Base-by-base conservation (phyloP, 2,888 invertebrate genomes). In the Tortricodes alternella region DNA sequence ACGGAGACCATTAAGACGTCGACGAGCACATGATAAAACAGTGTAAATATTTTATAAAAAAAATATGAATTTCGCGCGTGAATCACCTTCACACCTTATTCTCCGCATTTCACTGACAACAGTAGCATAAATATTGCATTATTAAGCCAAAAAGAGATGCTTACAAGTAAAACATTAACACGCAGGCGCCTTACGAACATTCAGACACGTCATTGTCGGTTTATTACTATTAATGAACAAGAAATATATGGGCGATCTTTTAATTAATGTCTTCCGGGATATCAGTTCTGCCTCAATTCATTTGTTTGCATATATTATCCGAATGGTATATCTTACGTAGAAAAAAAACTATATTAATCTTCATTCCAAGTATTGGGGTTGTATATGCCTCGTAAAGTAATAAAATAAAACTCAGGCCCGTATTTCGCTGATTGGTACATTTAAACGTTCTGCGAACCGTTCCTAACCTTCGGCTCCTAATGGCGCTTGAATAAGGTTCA, bases 201-300 rank as follows among this genome's bases (percentile, higher is more conserved):
- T 53, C 55, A 37, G 60, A 53, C 60, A 51, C 58, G 60, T 59
- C 59, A 60, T 61, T 60, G 62, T 51, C 59, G 58, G 53, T 59
- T 62, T 52, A 64, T 59, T 59, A 52, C 53, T 62, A 63, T 62
- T 65, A 60, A 65, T 60, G 46, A 69, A 67, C 64, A 75, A 78
- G 76, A 73, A 76, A 68, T 62, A 61, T 56, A 65, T 60, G 68
- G 62, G 48, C 39, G 37, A 50, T 19, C 35, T 61, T 63, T 70
- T 75, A 78, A 82, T 78, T 75, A 80, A 79, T 75, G 74, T 60
- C 78, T 80, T 81, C 83, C 81, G 76, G 70, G 72, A 76, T 71
- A 65, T 15, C 18, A 35, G 21, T 38, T 41, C 23, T 16, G 46
- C 21, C 49, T 68, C 62, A 49, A 61, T 68, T 66, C 65, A 65